These are phyloP conservation scores for Cossypha polioptera DNA, from an alignment of 2,797 vertebrate genomes.

Conservation along the genomic window DNA sequence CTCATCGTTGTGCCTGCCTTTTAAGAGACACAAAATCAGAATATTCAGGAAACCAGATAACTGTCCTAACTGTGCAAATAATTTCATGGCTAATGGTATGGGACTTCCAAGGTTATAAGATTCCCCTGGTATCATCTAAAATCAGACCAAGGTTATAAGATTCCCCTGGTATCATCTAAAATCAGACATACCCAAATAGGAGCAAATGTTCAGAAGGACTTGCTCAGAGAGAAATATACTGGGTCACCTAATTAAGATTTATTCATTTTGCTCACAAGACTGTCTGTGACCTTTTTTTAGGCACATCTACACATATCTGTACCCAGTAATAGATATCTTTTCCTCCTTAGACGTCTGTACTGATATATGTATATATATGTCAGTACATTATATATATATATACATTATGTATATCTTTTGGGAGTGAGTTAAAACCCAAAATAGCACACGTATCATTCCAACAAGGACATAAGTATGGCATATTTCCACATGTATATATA, in stretches of 20 bases:
- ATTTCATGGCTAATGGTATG: not conserved
- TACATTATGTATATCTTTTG: not conserved
- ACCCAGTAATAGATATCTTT: not conserved
- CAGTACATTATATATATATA: no score
- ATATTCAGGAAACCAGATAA: not conserved
- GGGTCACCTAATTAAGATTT: slow-evolving; percentile 21
- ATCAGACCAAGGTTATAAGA: slow-evolving; percentile 30
- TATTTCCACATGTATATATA: not conserved
- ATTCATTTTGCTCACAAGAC: not conserved
- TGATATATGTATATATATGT: not conserved
- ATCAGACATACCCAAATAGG: slow-evolving; percentile 7
- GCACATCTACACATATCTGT: not conserved
- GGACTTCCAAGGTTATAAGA: slow-evolving; percentile 24
- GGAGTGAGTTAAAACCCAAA: not conserved
- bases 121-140: slow-evolving; percentile 11
- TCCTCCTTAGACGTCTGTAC: not conserved
- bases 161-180: slow-evolving; percentile 11
- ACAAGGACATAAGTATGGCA: not conserved
- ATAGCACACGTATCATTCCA: not conserved
- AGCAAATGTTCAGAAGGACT: not conserved
- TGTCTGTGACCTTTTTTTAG: not conserved
- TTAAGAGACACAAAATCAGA: not conserved
- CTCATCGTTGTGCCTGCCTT: not conserved
- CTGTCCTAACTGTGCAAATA: not conserved
- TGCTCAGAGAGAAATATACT: not conserved